Evolutionary conservation across 2,888 invertebrate species (phyloP).

Genomic region (Campopleginae sp.): DNA sequence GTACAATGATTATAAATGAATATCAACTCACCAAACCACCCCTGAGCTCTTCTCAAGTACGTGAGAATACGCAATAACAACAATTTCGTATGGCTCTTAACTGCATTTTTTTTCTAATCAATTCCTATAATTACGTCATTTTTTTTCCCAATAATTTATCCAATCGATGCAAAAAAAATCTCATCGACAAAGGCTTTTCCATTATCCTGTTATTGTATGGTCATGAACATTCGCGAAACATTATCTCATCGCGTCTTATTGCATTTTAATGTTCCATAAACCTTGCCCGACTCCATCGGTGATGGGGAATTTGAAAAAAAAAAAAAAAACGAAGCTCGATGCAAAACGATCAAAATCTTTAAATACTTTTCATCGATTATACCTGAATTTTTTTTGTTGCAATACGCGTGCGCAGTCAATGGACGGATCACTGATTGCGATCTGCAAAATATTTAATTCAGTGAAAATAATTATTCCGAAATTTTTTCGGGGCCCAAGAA

Average conservation of each 20-base stretch:
- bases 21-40: constrained; percentile 29
- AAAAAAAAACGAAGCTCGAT: too few relatives aligned
- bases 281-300: neutral
- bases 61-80: neutral
- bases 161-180: neutral
- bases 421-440: neutral
- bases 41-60: constrained; percentile 5
- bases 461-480: neutral
- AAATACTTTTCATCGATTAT: neutral
- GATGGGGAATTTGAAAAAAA: neutral
- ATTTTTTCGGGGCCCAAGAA: neutral
- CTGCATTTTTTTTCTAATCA: neutral
- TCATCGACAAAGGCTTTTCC: neutral
- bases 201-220: neutral
- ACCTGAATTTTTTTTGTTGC: neutral
- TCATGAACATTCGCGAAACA: neutral
- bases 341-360: neutral
- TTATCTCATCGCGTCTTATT: neutral
- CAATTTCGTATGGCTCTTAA: neutral
- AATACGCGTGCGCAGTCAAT: neutral
- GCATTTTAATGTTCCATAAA: neutral
- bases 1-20: constrained; percentile 53
- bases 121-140: neutral
- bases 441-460: neutral
- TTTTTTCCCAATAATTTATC: neutral